Conservation (phyloP, 2,888 invertebrate species). For the Epinotia demarniana region DNA sequence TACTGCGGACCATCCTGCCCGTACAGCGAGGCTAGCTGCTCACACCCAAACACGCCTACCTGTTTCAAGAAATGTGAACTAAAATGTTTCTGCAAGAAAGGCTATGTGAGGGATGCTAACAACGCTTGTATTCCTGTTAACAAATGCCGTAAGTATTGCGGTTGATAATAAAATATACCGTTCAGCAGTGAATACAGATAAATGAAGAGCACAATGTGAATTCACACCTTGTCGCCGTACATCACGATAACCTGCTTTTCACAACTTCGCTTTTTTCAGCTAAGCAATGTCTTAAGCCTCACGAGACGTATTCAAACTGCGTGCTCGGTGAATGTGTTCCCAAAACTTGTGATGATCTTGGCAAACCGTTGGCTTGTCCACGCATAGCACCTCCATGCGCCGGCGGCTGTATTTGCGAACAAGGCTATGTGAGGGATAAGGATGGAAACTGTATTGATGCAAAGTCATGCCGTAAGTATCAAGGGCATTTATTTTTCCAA, state of each 20-base stretch:
- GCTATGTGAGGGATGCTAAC: slow-evolving; percentile 34
- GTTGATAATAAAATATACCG: background rate
- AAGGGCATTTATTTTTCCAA: too few species aligned
- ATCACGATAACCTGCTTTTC: background rate
- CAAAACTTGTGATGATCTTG: slow-evolving; percentile 38
- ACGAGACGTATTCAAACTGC: slow-evolving; percentile 37
- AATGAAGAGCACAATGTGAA: background rate
- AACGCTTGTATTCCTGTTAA: slow-evolving; percentile 1
- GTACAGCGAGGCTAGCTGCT: slow-evolving; percentile 33
- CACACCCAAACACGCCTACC: slow-evolving; percentile 10
- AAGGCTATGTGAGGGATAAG: slow-evolving; percentile 37
- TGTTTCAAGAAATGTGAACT: slow-evolving; percentile 22
- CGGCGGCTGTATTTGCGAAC: slow-evolving; percentile 39
- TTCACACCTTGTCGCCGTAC: background rate
- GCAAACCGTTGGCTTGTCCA: slow-evolving; percentile 26
- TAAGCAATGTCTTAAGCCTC: slow-evolving; percentile 22
- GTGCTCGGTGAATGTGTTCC: slow-evolving; percentile 33
- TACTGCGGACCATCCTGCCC: slow-evolving; percentile 25
- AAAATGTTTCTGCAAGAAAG: slow-evolving; percentile 36
- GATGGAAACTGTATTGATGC: slow-evolving; percentile 35
- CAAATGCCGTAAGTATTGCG: slow-evolving; percentile 15
- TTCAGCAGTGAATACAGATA: background rate
- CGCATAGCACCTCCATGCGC: slow-evolving; percentile 29
- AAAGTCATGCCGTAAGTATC: slow-evolving; percentile 35
- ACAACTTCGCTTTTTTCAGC: slow-evolving; percentile 7